Evolutionary conservation across 2,797 vertebrate genomes (phyloP), one percentile per base, ranked within the genome.

Genomic region (Chiloscyllium punctatum): DNA sequence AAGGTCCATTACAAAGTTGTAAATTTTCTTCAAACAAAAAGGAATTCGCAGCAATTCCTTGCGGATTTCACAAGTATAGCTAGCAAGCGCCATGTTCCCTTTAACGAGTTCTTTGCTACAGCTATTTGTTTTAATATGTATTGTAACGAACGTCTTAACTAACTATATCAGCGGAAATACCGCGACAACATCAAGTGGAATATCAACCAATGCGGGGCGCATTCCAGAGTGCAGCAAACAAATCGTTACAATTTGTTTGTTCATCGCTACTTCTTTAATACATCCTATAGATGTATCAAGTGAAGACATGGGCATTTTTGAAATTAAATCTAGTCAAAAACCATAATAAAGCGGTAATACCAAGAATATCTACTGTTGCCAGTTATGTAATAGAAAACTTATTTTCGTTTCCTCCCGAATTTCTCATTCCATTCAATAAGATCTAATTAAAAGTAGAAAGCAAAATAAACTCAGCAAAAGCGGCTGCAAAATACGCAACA

Each of bases 11-110:
- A 98, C 99, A 98, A 98, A 99, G 99, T 98, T 99, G 99, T 99
- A 99, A 99, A 99, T 99, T 99, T 98, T 99, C 98, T 98, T 98
- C 98, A 98, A 98, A 99, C 98, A 99, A 99, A 99, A 99, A 99
- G 98, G 98, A 99, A 99, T 99, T 99, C 98, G 98, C 98, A 98
- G 98, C 98, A 98, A 98, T 98, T 98, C 98, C 98, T 98, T 97
- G 98, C 97, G 98, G 98, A 97, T 98, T 98, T 97, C 98, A 98
- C 97, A 98, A 98, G 98, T 98, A 98, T 98, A 98, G 98, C 98
- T 97, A 96, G 97, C 97, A 97, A 98, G 97, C 97, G 97, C 98
- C 98, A 97, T 98, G 97, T 98, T 95, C 74, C 94, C 42, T 95
- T 95, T 77, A 95, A 95, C 94, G 94, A 95, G 94, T 77, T 95